phyloP scores from a whole-genome alignment of 1,140 invertebrate species.

The Apis florea region DNA sequence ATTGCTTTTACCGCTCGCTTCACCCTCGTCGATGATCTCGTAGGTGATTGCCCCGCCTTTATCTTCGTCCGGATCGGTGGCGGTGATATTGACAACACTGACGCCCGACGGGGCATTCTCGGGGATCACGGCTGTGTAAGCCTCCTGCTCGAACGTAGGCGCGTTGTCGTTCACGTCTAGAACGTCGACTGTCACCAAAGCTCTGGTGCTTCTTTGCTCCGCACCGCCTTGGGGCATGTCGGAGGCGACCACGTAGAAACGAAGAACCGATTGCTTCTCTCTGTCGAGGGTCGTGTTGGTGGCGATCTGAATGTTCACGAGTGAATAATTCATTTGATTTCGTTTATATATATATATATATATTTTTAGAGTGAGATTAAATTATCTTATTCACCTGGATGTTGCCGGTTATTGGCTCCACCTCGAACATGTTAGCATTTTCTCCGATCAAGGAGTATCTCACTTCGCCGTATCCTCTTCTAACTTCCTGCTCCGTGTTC shows the following conservation, averaged over 20 bases:
- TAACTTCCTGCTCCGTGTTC: constrained; percentile 82
- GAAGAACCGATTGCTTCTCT: constrained; percentile 86
- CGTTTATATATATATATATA: neutral
- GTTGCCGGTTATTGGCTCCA: constrained; percentile 85
- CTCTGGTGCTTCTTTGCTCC: constrained; percentile 83
- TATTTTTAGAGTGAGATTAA: neutral
- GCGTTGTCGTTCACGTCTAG: constrained; percentile 92
- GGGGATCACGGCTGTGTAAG: constrained; percentile 83
- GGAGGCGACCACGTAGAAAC: constrained; percentile 86
- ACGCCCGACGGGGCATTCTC: constrained; percentile 87
- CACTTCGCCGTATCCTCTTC: constrained; percentile 85
- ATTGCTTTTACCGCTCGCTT: constrained; percentile 83
- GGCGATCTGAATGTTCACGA: constrained; percentile 79
- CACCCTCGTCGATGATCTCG: constrained; percentile 87
- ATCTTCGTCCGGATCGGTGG: constrained; percentile 89
- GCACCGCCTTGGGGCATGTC: constrained; percentile 86
- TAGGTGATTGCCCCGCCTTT: constrained; percentile 85
- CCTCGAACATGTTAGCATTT: constrained; percentile 86
- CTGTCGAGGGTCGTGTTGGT: constrained; percentile 87
- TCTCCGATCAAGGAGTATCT: constrained; percentile 86
- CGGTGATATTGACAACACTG: constrained; percentile 87
- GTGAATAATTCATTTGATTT: neutral
- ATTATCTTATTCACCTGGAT: constrained; percentile 79
- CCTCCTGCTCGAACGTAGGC: constrained; percentile 81
- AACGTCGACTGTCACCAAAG: constrained; percentile 86